A percentile compares a stretch with the other conserved stretches of the same genome.
These are phyloP conservation scores for Megastigmus dorsalis DNA, from an alignment of 2,888 invertebrate species.

Conservation along the genomic window DNA sequence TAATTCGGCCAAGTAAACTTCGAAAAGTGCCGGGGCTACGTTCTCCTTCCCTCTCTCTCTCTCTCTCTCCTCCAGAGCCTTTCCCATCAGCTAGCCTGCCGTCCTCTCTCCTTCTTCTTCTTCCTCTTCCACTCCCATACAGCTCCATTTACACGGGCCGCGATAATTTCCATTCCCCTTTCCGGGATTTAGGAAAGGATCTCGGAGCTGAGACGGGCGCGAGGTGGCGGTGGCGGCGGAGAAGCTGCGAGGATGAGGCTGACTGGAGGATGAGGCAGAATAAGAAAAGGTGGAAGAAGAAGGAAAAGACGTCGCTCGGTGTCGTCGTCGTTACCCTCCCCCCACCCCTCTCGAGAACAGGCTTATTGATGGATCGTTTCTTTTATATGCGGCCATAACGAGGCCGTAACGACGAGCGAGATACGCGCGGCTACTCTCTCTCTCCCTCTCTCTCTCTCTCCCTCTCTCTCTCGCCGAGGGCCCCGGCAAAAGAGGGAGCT, in stretches of 20 bases:
- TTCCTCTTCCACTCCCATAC: constrained; percentile 4
- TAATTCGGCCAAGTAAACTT: constrained; percentile 56
- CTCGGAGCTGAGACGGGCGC: background rate
- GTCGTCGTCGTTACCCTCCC: constrained; percentile 26
- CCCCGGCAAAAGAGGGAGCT: constrained; percentile 29
- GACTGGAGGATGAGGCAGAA: background rate
- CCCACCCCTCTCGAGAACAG: constrained; percentile 40
- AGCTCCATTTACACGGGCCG: constrained; percentile 39
- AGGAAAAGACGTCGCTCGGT: constrained; percentile 15
- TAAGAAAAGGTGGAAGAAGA: background rate
- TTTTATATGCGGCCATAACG: constrained; percentile 46
- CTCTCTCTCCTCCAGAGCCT: too few species aligned
- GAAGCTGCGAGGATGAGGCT: background rate
- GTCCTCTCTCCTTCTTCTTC: constrained; percentile 3
- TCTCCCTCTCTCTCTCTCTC: too few species aligned
- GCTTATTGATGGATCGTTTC: constrained; percentile 59
- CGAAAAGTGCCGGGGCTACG: constrained; percentile 48
- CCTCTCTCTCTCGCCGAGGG: too few species aligned
- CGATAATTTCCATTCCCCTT: constrained; percentile 59
- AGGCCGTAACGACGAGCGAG: constrained; percentile 43
- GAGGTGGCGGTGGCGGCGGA: background rate
- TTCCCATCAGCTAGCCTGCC: too few species aligned
- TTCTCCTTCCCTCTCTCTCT: background rate
- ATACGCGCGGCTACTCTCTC: background rate
- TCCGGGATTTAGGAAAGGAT: constrained; percentile 41